Evolutionary conservation across 2,797 vertebrate species (phyloP), one percentile per base, ranked within the genome.

Genomic region (Falco naumanni): DNA sequence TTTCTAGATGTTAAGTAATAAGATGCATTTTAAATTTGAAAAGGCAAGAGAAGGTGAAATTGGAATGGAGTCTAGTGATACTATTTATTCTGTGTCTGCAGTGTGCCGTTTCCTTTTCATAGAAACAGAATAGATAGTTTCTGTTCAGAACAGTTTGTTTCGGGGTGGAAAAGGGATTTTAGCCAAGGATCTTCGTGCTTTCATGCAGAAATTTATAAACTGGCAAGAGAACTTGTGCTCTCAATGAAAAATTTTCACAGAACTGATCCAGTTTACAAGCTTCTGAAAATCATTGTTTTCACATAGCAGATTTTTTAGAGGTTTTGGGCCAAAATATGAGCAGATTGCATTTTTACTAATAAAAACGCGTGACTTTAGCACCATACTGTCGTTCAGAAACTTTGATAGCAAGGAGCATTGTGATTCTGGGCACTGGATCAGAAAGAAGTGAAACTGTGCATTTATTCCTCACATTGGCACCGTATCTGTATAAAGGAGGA

Each of bases 91-190:
- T 51, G 29, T 69, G 61, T 93, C 89, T 94, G 24, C n/a, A 84
- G 28, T 16, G 22, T 94, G 60, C 89, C 74, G 16, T 70, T 92
- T 90, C 75, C 59, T 92, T 90, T 93, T 92, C 87, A 71, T 43
- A 79, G 93, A 93, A 93, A 87, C 78, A 77, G 86, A 85, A 70
- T 86, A 94, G 88, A 76, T 90, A 53, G 64, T 95, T 95, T 87
- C 89, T 94, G 84, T 95, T 95, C 87, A 80, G 95, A 95, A 95
- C 95, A 96, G 95, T 96, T 94, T 95, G 93, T 96, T 93, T 96
- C 78, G 4, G 78, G 47, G 68, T 87, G 69, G 78, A 53, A 92
- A 95, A 92, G 53, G 93, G 68, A 80, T 87, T 94, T 93, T 94
- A 89, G 93, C 95, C 95, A 95, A 95, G 53, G 57, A 89, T 93